These are phyloP conservation scores for Enteromius afrohamiltoni DNA, from an alignment of 2,797 vertebrate species.

Conservation along the genomic window DNA sequence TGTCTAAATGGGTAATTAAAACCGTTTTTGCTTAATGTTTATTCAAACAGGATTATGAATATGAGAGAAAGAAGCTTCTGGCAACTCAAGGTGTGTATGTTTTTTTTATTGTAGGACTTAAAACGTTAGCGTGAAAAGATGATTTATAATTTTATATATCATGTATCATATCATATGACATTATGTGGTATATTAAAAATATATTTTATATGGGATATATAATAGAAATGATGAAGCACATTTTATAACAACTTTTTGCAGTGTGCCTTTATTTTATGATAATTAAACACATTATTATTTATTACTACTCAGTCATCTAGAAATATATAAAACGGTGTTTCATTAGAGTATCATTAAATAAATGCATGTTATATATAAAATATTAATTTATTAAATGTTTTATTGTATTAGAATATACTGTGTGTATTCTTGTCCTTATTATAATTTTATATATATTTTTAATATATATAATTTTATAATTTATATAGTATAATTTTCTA, in stretches of 20 bases:
- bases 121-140: neutral
- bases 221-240: neutral
- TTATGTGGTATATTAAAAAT: too few species aligned
- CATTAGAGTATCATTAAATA: too few species aligned
- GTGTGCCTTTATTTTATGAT: neutral
- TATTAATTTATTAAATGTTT: neutral
- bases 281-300: neutral
- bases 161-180: too few species aligned
- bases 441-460: neutral
- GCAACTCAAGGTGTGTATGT: conserved; percentile 78
- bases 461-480: neutral
- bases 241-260: too few species aligned
- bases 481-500: neutral
- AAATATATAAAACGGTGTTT: neutral
- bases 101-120: conserved; percentile 29
- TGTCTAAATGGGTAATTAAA: neutral
- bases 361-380: too few species aligned
- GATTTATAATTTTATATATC: neutral
- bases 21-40: neutral
- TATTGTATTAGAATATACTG: neutral
- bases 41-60: conserved; percentile 78
- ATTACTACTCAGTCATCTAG: neutral
- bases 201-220: neutral
- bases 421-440: neutral
- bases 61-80: conserved; percentile 82